These are phyloP conservation scores for Drosophila lacertosa DNA, from an alignment of 1,140 invertebrate species.

Conservation along the genomic window DNA sequence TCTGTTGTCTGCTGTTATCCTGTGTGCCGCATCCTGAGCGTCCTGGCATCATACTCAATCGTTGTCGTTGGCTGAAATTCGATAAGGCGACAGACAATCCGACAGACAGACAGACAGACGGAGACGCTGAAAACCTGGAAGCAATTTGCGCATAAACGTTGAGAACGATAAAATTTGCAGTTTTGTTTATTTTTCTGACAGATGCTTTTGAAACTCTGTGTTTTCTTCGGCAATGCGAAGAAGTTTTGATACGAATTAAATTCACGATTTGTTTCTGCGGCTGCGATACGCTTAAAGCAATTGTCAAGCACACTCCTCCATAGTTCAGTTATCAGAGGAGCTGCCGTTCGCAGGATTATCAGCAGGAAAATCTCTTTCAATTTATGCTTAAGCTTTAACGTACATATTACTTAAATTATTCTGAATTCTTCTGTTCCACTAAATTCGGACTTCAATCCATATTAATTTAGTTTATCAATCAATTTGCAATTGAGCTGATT, in stretches of 20 bases:
- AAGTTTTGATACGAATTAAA: conserved; percentile 66
- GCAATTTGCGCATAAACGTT: conserved; percentile 83
- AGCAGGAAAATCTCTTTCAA: neutral
- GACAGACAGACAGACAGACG: conserved; percentile 32
- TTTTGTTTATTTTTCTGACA: conserved; percentile 81
- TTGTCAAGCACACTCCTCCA: neutral
- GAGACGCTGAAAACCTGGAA: conserved; percentile 77
- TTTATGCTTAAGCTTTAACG: neutral
- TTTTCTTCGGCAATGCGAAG: conserved; percentile 49
- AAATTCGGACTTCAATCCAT: neutral
- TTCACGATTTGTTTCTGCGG: conserved; percentile 64
- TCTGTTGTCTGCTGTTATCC: too few relatives aligned
- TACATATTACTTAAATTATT: neutral
- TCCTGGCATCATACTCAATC: conserved; percentile 43
- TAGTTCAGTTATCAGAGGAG: conserved; percentile 13
- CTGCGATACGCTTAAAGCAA: conserved; percentile 47
- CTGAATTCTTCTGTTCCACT: neutral
- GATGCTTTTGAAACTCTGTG: conserved; percentile 70
- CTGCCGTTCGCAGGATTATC: neutral
- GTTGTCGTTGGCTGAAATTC: conserved; percentile 59
- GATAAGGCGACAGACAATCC: conserved; percentile 65
- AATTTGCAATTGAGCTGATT: neutral
- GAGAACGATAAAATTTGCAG: conserved; percentile 79
- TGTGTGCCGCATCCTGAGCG: conserved; percentile 12
- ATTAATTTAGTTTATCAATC: neutral